phyloP scores from a whole-genome alignment of 2,888 invertebrate genomes.

The Autographa gamma region DNA sequence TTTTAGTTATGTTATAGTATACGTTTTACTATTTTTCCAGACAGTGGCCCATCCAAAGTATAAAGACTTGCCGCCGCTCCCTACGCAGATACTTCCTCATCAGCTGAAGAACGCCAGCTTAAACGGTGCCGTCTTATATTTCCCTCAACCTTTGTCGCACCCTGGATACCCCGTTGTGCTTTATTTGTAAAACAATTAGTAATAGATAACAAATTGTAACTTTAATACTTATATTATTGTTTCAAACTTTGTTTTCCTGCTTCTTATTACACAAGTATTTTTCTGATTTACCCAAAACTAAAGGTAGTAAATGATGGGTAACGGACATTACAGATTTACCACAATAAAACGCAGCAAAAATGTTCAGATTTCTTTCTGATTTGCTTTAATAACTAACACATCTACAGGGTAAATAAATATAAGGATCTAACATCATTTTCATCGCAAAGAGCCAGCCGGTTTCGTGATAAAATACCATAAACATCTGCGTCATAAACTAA shows the following conservation, averaged over 20 bases:
- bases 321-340: not conserved
- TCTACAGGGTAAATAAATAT: not conserved
- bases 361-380: slow-evolving; percentile 72
- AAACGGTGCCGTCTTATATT: slow-evolving; percentile 72
- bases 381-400: slow-evolving; percentile 52
- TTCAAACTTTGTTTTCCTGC: too few species aligned
- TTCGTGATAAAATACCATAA: not conserved
- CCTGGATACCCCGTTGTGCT: slow-evolving; percentile 82
- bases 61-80: slow-evolving; percentile 59
- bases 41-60: not conserved
- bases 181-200: slow-evolving; percentile 64
- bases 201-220: not conserved
- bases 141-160: slow-evolving; percentile 80
- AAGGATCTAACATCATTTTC: not conserved
- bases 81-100: slow-evolving; percentile 75
- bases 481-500: not conserved
- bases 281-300: too few species aligned
- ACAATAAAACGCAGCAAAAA: slow-evolving; percentile 12
- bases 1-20: not conserved
- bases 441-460: not conserved
- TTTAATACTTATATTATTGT: not conserved
- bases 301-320: not conserved
- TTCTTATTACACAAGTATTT: too few species aligned
- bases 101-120: slow-evolving; percentile 70
- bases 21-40: slow-evolving; percentile 27